Percentiles rank a stretch among this genome's conserved stretches.
Conservation (phyloP, 2,797 vertebrate species). For the Cygnus olor region DNA sequence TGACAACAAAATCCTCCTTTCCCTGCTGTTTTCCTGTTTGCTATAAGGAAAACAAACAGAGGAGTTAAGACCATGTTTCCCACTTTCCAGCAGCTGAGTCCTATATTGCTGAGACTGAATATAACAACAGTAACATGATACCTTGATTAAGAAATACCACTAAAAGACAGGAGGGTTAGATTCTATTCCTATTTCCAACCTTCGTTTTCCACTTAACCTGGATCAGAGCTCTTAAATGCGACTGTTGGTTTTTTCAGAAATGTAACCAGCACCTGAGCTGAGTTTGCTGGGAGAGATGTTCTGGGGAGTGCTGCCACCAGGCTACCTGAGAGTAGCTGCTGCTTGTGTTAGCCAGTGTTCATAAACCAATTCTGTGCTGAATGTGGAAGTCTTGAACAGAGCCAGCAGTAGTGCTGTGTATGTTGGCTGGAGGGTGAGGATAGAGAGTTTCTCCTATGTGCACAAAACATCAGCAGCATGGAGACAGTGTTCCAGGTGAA, state of each 20-base stretch:
- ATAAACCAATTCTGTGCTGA: not conserved
- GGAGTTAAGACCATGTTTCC: not conserved
- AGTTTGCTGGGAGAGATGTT: not conserved
- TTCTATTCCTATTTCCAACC: not conserved
- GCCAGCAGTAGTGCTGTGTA: not conserved
- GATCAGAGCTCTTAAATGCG: not conserved
- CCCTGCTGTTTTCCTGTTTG: not conserved
- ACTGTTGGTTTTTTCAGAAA: constrained; percentile 1
- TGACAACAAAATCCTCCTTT: not conserved
- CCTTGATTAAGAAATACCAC: not conserved
- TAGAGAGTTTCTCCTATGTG: not conserved
- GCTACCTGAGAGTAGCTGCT: not conserved
- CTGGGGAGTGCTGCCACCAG: not conserved
- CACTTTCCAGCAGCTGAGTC: not conserved
- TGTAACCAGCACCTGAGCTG: not conserved
- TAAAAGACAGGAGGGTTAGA: not conserved
- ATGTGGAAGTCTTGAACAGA: not conserved
- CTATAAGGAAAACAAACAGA: not conserved
- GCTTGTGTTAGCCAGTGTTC: not conserved
- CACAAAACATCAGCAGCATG: not conserved
- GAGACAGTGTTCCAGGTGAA: not conserved
- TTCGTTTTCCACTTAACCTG: not conserved
- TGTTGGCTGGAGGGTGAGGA: not conserved
- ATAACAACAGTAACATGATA: not conserved
- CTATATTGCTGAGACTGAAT: not conserved